phyloP scores from a whole-genome alignment of 2,797 vertebrate species.

The Pseudopleuronectes americanus region DNA sequence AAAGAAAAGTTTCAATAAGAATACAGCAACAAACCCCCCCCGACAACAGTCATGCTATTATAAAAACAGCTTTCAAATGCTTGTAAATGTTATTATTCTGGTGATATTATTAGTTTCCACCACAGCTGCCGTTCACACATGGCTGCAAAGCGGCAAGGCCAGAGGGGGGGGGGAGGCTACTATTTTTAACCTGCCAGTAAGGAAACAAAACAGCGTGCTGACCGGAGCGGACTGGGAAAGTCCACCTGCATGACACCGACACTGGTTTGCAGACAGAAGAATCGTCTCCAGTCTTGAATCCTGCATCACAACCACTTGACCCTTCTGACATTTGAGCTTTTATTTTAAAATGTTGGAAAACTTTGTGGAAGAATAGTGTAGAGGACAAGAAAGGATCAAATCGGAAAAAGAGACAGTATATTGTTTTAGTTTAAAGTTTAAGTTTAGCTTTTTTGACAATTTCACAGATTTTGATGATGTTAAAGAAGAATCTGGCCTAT shows the following conservation, averaged over 20 bases:
- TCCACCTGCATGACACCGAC: constrained; percentile 15
- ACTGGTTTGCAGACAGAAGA: not conserved
- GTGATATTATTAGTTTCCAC: constrained; percentile 53
- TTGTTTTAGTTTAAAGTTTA: too few species aligned
- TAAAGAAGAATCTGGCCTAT: too few species aligned
- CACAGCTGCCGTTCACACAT: constrained; percentile 57
- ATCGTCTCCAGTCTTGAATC: not conserved
- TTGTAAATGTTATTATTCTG: constrained; percentile 52
- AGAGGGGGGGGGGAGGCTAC: constrained; percentile 20
- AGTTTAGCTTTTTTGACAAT: too few species aligned
- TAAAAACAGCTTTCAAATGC: constrained; percentile 36
- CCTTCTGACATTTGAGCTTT: not conserved
- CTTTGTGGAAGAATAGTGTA: too few species aligned
- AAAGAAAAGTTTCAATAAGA: not conserved
- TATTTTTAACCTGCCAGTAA: constrained; percentile 80
- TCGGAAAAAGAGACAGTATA: too few species aligned
- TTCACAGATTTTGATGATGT: too few species aligned
- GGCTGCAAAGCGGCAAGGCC: constrained; percentile 31
- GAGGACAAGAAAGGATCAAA: too few species aligned
- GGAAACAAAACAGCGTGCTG: constrained; percentile 43
- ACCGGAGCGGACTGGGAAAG: constrained; percentile 13
- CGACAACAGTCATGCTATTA: constrained; percentile 61
- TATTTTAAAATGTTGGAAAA: too few species aligned
- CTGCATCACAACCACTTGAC: not conserved
- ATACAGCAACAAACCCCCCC: constrained; percentile 27